Base-by-base conservation (phyloP, 2,888 invertebrate genomes). In the Drosophila mimetica region DNA sequence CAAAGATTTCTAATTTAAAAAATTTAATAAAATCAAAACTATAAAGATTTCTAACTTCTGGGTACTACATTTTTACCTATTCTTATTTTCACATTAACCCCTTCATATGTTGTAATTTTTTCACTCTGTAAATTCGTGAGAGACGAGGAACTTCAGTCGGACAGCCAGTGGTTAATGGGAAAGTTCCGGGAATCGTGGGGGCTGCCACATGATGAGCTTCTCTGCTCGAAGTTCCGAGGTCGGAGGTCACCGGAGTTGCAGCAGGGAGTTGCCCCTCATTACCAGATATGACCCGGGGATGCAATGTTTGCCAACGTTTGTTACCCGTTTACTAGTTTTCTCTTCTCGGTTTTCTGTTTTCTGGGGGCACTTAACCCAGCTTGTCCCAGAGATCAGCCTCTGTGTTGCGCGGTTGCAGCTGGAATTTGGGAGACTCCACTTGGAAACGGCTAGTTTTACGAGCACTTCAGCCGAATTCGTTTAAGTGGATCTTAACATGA, bases 141-240 rank as follows among this genome's bases (percentile, higher is more conserved):
- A 20, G n/a, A 13, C 8, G n/a, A 13, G 25, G 5, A 36, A 41
- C 28, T 61, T 46, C 59, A 59, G 37, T 37, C 30, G 59, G 46
- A n/a, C 36, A 44, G 37, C n/a, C 59, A 37, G 44, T 30, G 59
- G 60, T 60, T 60, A 60, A 60, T 60, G 60, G 58, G 60, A 46
- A 39, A 4, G 39, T 9, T 18, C 16, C n/a, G 25, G 42, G 32
- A 16, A 22, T 4, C 20, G 55, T 9, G 11, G 42, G 22, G 18
- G n/a, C 37, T 22, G 46, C 48, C 34, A 32, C 55, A 30, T 69
- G 67, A 67, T 57, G 57, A 67, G 66, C 53, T 47, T n/a, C 52
- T 39, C 52, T 14, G 25, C 25, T 14, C 22, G 42, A 9, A 44
- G 30, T 39, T 4, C 2, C 16, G 9, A 32, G 44, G 47, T 32